Evolutionary conservation across 2,888 invertebrate species (phyloP).

Genomic region (Malthinus flaveolus): DNA sequence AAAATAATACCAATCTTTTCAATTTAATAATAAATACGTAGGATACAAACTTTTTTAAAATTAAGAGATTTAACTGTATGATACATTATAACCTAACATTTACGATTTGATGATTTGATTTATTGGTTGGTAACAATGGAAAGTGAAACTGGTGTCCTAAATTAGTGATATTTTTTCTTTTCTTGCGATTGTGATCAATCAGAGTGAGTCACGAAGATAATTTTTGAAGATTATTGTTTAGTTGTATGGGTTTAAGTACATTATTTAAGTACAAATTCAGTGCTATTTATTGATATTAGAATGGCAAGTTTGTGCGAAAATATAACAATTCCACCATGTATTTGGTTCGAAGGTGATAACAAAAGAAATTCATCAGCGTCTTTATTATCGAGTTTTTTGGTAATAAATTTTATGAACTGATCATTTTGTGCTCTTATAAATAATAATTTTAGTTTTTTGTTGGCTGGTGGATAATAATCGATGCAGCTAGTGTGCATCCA

Average conservation of each 20-base stretch:
- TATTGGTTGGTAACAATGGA: no score
- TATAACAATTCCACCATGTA: slow-evolving; percentile 72
- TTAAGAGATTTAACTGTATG: no score
- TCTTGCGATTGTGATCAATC: no score
- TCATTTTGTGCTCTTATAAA: slow-evolving; percentile 42
- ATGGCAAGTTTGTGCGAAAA: slow-evolving; percentile 64
- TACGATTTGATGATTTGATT: no score
- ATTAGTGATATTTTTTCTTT: no score
- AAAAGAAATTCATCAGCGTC: slow-evolving; percentile 86
- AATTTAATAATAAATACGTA: no score
- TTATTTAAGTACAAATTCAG: not conserved
- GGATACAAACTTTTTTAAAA: no score
- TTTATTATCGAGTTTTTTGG: slow-evolving; percentile 83
- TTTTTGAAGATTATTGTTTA: not conserved
- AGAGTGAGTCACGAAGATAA: not conserved
- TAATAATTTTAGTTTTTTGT: slow-evolving; percentile 75
- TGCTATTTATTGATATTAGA: slow-evolving; percentile 10
- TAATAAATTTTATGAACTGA: slow-evolving; percentile 51
- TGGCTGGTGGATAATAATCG: slow-evolving; percentile 99
- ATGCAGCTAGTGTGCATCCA: slow-evolving; percentile 82
- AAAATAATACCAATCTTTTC: no score
- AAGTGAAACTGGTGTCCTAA: no score
- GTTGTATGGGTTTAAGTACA: not conserved
- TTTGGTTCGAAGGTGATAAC: slow-evolving; percentile 85
- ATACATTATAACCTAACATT: no score